Conservation (phyloP, 1,140 invertebrate genomes). For the Parasteatoda tepidariorum region DNA sequence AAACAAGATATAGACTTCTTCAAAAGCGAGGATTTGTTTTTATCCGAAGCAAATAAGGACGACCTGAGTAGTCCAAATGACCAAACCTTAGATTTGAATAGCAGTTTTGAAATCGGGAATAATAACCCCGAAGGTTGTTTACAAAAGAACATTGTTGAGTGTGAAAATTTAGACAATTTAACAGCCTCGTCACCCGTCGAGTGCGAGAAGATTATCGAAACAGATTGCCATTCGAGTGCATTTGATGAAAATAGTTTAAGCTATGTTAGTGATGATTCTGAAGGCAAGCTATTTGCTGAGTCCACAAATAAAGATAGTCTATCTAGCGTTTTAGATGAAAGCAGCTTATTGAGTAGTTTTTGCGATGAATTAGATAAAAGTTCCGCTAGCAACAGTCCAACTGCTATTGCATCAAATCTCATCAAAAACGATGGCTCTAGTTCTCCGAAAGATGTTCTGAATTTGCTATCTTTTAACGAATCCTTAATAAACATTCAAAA, state of each 20-base stretch:
- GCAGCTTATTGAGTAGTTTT: conserved; percentile 11
- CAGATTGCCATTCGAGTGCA: conserved; percentile 39
- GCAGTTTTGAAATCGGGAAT: not conserved
- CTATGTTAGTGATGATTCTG: conserved; percentile 34
- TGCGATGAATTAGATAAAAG: conserved; percentile 38
- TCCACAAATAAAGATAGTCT: conserved; percentile 33
- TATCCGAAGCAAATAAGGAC: not conserved
- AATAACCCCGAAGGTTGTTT: not conserved
- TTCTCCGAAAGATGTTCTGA: too few relatives aligned
- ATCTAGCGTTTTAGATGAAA: conserved; percentile 43
- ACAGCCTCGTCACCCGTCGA: not conserved
- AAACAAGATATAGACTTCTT: too few relatives aligned
- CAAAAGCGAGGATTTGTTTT: too few relatives aligned
- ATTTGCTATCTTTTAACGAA: too few relatives aligned
- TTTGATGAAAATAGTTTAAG: conserved; percentile 44
- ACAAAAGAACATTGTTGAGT: not conserved
- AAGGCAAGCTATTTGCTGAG: not conserved
- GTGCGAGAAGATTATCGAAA: not conserved
- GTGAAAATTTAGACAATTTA: not conserved
- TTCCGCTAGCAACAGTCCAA: not conserved
- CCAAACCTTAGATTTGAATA: not conserved
- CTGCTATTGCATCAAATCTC: not conserved
- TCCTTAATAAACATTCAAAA: too few relatives aligned
- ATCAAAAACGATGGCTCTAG: too few relatives aligned
- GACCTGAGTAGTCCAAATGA: not conserved